Conservation (phyloP, 2,113 vertebrate species). For the Lophius piscatorius region DNA sequence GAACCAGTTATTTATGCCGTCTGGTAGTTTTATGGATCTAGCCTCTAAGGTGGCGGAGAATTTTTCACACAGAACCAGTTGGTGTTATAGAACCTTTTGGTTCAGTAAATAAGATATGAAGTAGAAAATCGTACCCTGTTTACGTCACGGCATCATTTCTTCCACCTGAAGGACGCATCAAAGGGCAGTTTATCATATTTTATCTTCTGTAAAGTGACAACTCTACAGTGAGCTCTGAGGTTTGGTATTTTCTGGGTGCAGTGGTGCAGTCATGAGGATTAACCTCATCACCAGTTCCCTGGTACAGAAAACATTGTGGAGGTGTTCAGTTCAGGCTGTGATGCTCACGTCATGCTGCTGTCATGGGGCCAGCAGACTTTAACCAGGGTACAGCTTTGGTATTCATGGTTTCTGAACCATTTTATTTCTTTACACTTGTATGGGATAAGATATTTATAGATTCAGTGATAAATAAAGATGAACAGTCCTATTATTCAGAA, state of each 20-base stretch:
- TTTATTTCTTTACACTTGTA: background rate
- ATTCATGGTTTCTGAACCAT: background rate
- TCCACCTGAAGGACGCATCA: background rate
- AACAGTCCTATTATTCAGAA: fast-evolving
- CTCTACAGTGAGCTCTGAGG: conserved; percentile 2
- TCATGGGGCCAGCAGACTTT: background rate
- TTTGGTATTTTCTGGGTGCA: conserved; percentile 16
- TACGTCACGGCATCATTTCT: too few relatives aligned
- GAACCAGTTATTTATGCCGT: too few relatives aligned
- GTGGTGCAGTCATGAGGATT: conserved; percentile 27
- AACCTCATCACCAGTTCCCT: conserved; percentile 6
- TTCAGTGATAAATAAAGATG: background rate
- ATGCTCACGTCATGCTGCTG: conserved; percentile 9
- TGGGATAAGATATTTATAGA: too few relatives aligned
- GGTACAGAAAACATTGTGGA: conserved; percentile 2
- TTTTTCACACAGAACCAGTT: too few relatives aligned
- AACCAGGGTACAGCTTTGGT: background rate
- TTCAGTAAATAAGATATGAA: too few relatives aligned
- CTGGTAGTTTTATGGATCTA: too few relatives aligned
- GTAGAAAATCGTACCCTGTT: too few relatives aligned
- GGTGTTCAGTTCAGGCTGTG: conserved; percentile 12
- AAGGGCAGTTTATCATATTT: background rate
- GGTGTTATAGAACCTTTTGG: too few relatives aligned
- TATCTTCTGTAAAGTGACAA: background rate
- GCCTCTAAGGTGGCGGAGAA: too few relatives aligned